A percentile compares a stretch with the other conserved stretches of the same genome.
These are phyloP conservation scores for Zoanthus sociatus DNA, from an alignment of 92 coral and sea anemone species.

Conservation along the genomic window DNA sequence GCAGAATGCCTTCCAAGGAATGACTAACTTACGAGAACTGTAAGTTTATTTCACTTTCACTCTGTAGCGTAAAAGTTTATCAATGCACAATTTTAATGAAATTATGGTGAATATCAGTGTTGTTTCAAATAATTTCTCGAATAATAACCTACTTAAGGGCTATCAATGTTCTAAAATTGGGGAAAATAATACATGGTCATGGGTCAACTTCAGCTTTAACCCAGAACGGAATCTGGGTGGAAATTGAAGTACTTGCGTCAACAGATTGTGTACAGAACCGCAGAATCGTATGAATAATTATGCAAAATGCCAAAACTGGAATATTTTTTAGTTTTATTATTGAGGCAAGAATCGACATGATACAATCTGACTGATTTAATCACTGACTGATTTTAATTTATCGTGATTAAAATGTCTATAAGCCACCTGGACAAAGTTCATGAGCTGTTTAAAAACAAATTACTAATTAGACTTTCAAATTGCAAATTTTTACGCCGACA, in stretches of 20 bases:
- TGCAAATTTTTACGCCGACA: background rate
- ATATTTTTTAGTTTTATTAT: background rate
- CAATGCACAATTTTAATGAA: background rate
- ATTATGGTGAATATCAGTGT: background rate
- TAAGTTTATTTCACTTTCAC: slow-evolving; percentile 36
- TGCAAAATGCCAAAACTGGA: too few species aligned
- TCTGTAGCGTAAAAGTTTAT: background rate
- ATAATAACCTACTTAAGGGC: background rate
- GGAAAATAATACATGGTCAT: background rate
- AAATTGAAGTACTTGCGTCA: slow-evolving; percentile 36
- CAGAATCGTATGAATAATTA: background rate
- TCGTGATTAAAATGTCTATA: background rate
- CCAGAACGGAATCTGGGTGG: background rate
- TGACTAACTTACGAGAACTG: slow-evolving; percentile 56
- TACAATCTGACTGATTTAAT: background rate
- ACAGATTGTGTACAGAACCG: background rate
- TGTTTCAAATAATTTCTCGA: background rate
- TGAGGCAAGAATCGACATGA: background rate
- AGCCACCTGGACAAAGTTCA: background rate
- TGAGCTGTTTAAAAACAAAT: background rate
- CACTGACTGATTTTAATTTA: background rate
- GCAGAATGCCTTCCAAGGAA: slow-evolving; percentile 65
- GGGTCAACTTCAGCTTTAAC: background rate
- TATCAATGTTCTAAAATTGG: background rate
- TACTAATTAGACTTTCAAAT: slow-evolving; percentile 1